Percentiles rank a stretch among this genome's conserved stretches.
phyloP scores from a whole-genome alignment of 1,140 invertebrate species.

The Papilio glaucus region DNA sequence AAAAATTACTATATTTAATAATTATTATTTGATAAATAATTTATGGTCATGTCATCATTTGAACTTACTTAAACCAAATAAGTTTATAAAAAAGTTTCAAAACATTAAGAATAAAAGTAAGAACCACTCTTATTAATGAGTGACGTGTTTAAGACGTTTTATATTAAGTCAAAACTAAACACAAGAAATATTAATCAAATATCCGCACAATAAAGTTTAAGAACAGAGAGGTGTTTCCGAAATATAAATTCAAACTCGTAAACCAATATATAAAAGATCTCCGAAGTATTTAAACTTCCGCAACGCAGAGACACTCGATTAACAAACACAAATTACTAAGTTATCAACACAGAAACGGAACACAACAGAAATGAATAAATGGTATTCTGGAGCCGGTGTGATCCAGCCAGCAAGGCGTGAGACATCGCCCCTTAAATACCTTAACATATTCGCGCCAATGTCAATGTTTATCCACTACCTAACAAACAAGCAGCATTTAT shows the following conservation, averaged over 20 bases:
- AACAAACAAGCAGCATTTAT: constrained; percentile 32
- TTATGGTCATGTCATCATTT: no score
- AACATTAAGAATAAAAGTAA: no score
- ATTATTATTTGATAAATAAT: no score
- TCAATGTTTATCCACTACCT: constrained; percentile 19
- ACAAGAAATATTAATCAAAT: no score
- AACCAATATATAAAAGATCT: not conserved
- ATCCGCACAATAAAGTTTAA: no score
- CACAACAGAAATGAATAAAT: constrained; percentile 24
- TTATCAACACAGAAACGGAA: constrained; percentile 21
- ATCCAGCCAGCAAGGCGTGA: constrained; percentile 18
- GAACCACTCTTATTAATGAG: no score
- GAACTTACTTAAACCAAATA: no score
- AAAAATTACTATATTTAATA: no score
- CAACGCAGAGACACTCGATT: constrained; percentile 23
- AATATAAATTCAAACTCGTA: constrained; percentile 2
- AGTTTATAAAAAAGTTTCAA: no score
- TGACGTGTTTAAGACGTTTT: no score
- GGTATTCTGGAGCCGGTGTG: not conserved
- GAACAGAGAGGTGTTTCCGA: not conserved
- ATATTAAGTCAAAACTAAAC: no score
- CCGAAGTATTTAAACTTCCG: not conserved
- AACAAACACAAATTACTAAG: constrained; percentile 23
- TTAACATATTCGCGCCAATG: constrained; percentile 19
- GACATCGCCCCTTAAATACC: not conserved